Evolutionary conservation across 2,888 invertebrate species (phyloP).

Genomic region (Tachystola acroxantha): DNA sequence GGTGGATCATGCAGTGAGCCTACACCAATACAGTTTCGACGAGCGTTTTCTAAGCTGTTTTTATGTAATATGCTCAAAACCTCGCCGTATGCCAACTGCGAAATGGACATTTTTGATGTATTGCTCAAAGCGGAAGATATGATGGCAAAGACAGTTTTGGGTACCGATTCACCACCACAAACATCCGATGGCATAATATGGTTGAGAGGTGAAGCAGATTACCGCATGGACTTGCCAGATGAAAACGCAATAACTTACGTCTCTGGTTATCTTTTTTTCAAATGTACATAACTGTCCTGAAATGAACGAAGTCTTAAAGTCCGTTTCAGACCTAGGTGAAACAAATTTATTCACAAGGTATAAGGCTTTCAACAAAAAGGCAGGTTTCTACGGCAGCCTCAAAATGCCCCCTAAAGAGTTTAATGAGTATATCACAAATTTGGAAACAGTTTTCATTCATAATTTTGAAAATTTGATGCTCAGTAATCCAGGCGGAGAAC

Average conservation of each 20-base stretch:
- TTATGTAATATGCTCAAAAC: slow-evolving; percentile 12
- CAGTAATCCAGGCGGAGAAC: slow-evolving; percentile 3
- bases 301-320: background rate
- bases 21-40: slow-evolving; percentile 12
- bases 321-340: slow-evolving; percentile 2
- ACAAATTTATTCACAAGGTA: slow-evolving; percentile 3
- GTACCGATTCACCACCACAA: background rate
- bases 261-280: slow-evolving; percentile 12
- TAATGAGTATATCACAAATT: slow-evolving; percentile 4
- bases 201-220: slow-evolving; percentile 10
- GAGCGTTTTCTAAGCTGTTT: slow-evolving; percentile 15
- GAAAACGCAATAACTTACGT: slow-evolving; percentile 13
- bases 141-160: background rate
- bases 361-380: slow-evolving; percentile 8
- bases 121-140: slow-evolving; percentile 11
- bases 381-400: slow-evolving; percentile 3
- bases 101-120: slow-evolving; percentile 10
- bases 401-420: slow-evolving; percentile 9
- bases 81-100: slow-evolving; percentile 8
- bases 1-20: slow-evolving; percentile 9
- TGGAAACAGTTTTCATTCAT: slow-evolving; percentile 8
- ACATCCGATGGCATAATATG: background rate
- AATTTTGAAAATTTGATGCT: slow-evolving; percentile 5
- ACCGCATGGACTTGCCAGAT: slow-evolving; percentile 12
- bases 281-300: slow-evolving; percentile 12